Evolutionary conservation across 2,888 invertebrate species (phyloP).

Genomic region (Allacma fusca): DNA sequence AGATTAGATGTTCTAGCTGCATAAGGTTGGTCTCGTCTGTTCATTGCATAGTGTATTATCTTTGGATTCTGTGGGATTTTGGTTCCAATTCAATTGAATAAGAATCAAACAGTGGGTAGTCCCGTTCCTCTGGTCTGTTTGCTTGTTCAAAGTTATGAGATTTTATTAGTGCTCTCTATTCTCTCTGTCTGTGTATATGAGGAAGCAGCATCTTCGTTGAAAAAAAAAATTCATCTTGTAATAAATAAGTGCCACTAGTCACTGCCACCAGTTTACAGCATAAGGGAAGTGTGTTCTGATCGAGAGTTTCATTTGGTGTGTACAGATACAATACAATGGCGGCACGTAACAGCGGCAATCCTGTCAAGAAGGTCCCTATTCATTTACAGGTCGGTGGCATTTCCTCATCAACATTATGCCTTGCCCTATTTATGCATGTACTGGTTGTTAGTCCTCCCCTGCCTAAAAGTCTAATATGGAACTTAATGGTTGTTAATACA

Average conservation of each 20-base stretch:
- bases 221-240: background rate
- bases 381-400: slow-evolving; percentile 78
- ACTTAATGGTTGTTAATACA: background rate
- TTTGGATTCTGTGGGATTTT: slow-evolving; percentile 18
- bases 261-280: background rate
- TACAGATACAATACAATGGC: slow-evolving; percentile 40
- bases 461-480: background rate
- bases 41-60: background rate
- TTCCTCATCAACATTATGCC: slow-evolving; percentile 33
- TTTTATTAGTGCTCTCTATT: background rate
- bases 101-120: background rate
- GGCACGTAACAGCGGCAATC: slow-evolving; percentile 70
- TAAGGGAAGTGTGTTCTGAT: background rate
- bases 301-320: background rate
- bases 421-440: background rate
- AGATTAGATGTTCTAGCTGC: background rate
- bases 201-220: background rate
- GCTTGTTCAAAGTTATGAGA: background rate
- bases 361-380: slow-evolving; percentile 94
- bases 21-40: background rate
- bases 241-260: background rate
- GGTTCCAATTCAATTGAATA: slow-evolving; percentile 10
- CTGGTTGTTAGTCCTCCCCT: background rate
- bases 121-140: background rate
- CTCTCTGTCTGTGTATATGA: background rate